These are phyloP conservation scores for Cervus canadensis DNA, from an alignment of 2,113 vertebrate species.

Conservation along the genomic window DNA sequence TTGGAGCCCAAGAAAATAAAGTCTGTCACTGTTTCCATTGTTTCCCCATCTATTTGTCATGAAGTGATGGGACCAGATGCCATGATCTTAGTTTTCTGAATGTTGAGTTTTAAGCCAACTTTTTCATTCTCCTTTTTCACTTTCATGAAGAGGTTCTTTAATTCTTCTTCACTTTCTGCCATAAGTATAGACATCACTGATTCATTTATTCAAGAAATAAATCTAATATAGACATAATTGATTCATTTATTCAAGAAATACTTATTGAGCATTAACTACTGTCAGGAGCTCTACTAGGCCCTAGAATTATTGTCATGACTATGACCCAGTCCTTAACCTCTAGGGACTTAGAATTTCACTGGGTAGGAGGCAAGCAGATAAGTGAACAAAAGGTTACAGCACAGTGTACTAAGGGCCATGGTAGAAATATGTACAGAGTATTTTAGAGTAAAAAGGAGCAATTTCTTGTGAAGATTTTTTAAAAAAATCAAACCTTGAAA, in stretches of 20 bases:
- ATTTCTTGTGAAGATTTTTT: neutral
- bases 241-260: slow-evolving; percentile 19
- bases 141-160: neutral
- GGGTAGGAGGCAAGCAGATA: neutral
- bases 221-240: neutral
- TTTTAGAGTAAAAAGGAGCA: neutral
- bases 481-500: neutral
- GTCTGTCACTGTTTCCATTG: neutral
- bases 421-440: neutral
- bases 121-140: neutral
- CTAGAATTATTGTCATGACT: neutral
- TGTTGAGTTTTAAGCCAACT: neutral
- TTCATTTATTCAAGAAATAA: neutral
- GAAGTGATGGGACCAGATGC: neutral
- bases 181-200: neutral
- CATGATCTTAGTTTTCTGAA: neutral
- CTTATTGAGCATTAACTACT: neutral
- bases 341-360: neutral
- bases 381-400: neutral
- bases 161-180: neutral
- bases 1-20: neutral
- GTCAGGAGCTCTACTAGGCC: neutral
- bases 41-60: neutral
- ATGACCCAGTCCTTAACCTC: neutral
- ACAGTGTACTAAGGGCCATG: neutral